Conservation (phyloP, 2,797 vertebrate genomes). For the Strix occidentalis region DNA sequence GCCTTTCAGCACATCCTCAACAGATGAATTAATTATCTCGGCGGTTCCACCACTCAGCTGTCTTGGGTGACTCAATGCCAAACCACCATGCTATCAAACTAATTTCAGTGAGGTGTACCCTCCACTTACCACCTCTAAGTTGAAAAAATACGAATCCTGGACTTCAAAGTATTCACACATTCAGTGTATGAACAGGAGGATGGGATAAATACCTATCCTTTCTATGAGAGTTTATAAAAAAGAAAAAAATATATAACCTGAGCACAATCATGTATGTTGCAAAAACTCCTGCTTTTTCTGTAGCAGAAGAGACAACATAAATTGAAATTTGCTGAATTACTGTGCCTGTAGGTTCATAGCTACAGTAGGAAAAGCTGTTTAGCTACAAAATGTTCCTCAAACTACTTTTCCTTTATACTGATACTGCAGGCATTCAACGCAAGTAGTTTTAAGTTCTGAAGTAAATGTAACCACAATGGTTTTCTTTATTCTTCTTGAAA, state of each 20-base stretch:
- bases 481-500: neutral
- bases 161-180: neutral
- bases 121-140: neutral
- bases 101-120: neutral
- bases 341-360: neutral
- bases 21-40: neutral
- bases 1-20: neutral
- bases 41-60: neutral
- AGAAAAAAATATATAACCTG: neutral
- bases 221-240: neutral
- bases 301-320: neutral
- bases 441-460: neutral
- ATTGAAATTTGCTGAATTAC: neutral
- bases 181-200: neutral
- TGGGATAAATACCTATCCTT: neutral
- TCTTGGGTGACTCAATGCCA: neutral
- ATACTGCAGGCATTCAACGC: neutral
- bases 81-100: neutral
- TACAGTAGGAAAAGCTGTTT: neutral
- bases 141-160: neutral
- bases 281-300: neutral
- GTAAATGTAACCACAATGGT: neutral
- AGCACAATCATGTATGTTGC: neutral
- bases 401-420: neutral
- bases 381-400: neutral